Percentiles rank a stretch among this genome's conserved stretches.
Conservation (phyloP, 2,797 vertebrate genomes). For the Syncerus caffer region DNA sequence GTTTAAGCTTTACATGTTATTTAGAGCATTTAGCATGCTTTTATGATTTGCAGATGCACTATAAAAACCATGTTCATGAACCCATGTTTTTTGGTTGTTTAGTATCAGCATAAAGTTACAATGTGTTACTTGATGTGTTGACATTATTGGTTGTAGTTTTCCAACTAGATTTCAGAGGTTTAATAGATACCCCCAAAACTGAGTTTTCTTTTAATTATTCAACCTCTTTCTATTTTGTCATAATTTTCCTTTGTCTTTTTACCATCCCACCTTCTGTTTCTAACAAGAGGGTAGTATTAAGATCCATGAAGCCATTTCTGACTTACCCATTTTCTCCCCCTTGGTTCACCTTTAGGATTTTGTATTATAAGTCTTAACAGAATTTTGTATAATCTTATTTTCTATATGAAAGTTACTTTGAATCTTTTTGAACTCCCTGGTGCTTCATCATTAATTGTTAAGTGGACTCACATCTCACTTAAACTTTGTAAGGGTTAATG, state of each 20-base stretch:
- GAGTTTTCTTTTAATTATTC: not conserved
- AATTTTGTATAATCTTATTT: not conserved
- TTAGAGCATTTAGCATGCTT: not conserved
- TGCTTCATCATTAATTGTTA: not conserved
- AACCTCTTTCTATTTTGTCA: not conserved
- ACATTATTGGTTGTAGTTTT: not conserved
- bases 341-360: not conserved
- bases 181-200: not conserved
- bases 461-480: not conserved
- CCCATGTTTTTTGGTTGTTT: not conserved
- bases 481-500: not conserved
- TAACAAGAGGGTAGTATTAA: not conserved
- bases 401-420: not conserved
- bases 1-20: not conserved
- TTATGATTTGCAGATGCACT: not conserved
- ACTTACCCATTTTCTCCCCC: not conserved
- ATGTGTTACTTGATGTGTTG: not conserved
- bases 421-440: not conserved
- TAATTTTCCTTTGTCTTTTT: not conserved
- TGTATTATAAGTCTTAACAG: not conserved
- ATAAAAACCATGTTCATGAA: not conserved
- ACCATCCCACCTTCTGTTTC: not conserved
- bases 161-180: not conserved
- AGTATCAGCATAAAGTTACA: not conserved
- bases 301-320: not conserved